These are phyloP conservation scores for Ictalurus furcatus DNA, from an alignment of 2,113 vertebrate species.

Conservation along the genomic window DNA sequence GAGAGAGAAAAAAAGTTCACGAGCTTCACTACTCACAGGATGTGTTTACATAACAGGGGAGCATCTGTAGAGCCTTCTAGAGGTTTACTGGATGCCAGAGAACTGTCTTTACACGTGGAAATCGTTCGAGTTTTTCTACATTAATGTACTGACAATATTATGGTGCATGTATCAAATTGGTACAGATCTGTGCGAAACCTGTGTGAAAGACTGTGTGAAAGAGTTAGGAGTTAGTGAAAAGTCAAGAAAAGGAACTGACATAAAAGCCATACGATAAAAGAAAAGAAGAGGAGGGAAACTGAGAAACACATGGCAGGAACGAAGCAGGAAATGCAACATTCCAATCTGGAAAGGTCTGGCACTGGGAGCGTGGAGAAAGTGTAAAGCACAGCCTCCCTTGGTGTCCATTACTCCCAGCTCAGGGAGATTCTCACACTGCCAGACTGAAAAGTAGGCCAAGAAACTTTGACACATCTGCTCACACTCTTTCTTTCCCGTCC, in stretches of 20 bases:
- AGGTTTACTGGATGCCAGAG: slow-evolving; percentile 52
- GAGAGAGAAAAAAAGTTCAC: slow-evolving; percentile 8
- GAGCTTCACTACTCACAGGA: slow-evolving; percentile 42
- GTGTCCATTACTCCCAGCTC: slow-evolving; percentile 55
- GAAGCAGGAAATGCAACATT: slow-evolving; percentile 66
- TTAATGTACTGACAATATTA: slow-evolving; percentile 26
- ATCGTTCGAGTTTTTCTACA: slow-evolving; percentile 16
- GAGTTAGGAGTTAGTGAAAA: background rate
- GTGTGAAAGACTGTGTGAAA: background rate
- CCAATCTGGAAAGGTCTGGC: slow-evolving; percentile 57
- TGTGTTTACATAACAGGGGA: slow-evolving; percentile 55
- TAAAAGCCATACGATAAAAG: slow-evolving; percentile 26
- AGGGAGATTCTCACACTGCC: slow-evolving; percentile 51
- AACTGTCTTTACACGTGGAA: slow-evolving; percentile 10
- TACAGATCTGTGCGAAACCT: background rate
- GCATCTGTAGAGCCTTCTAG: slow-evolving; percentile 47
- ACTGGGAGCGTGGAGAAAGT: slow-evolving; percentile 48
- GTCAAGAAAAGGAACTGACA: background rate
- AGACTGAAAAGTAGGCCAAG: slow-evolving; percentile 52
- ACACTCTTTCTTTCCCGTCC: slow-evolving; percentile 26
- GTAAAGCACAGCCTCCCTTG: slow-evolving; percentile 40
- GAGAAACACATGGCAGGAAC: slow-evolving; percentile 62
- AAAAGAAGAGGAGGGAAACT: slow-evolving; percentile 45
- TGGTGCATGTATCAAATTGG: background rate
- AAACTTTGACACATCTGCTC: slow-evolving; percentile 55